Conservation (phyloP, 92 coral and sea anemone genomes). For the Palythoa caribaeorum region DNA sequence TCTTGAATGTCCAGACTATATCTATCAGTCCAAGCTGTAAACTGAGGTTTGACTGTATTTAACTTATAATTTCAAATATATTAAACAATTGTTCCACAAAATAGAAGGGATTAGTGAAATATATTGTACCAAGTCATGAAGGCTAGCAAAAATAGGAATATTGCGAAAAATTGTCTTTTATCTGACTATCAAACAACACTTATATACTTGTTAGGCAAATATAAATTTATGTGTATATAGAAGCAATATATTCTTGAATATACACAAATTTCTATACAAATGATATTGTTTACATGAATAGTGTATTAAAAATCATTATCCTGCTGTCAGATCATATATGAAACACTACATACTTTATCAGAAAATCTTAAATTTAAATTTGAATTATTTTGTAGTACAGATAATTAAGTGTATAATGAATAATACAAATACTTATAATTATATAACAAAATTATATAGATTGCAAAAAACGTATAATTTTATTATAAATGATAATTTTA, state of each 20-base stretch:
- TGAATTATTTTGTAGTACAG: constrained; percentile 16
- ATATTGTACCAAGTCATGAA: not conserved
- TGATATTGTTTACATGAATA: constrained; percentile 9
- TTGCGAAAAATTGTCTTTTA: not conserved
- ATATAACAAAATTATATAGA: constrained; percentile 15
- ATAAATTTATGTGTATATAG: constrained; percentile 11
- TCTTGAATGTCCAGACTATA: not conserved
- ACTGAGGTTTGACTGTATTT: too few relatives aligned
- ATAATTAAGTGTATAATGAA: constrained; percentile 20
- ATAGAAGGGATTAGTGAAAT: not conserved
- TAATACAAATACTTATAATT: constrained; percentile 19
- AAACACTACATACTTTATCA: constrained; percentile 12
- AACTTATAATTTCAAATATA: too few relatives aligned
- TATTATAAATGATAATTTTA: constrained; percentile 18
- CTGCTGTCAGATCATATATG: constrained; percentile 21
- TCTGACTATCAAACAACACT: not conserved
- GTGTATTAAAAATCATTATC: constrained; percentile 3
- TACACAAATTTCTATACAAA: constrained; percentile 18
- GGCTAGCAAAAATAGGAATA: not conserved
- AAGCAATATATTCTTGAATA: constrained; percentile 14
- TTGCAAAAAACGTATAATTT: constrained; percentile 20
- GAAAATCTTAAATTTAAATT: constrained; percentile 9
- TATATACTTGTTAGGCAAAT: constrained; percentile 8
- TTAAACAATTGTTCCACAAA: constrained; percentile 4
- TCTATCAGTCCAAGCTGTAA: too few relatives aligned